Evolutionary conservation across 1,140 invertebrate genomes (phyloP).

Genomic region (Magallana gigas): DNA sequence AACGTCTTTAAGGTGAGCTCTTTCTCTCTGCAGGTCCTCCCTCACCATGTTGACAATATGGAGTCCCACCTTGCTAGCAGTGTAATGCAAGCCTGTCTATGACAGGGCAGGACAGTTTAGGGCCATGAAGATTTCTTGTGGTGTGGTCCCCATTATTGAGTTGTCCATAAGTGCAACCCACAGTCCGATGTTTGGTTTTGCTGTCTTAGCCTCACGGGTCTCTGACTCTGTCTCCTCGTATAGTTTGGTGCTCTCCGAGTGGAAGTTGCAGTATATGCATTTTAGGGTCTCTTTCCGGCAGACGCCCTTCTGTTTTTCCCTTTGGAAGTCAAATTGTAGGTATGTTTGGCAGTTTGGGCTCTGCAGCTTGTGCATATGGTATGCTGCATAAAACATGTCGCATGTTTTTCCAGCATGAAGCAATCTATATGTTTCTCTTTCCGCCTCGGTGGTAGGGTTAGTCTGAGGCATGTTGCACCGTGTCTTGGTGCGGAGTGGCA

Average conservation of each 20-base stretch:
- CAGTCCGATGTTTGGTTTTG: not conserved
- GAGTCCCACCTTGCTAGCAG: not conserved
- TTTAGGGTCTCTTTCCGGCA: not conserved
- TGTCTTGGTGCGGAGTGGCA: not conserved
- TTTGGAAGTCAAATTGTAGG: not conserved
- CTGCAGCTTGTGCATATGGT: not conserved
- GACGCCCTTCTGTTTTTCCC: not conserved
- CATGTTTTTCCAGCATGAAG: not conserved
- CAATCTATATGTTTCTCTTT: not conserved
- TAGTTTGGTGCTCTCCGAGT: not conserved
- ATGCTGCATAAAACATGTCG: not conserved
- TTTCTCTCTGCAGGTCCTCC: not conserved
- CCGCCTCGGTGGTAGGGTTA: not conserved
- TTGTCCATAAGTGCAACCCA: not conserved
- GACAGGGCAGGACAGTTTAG: not conserved
- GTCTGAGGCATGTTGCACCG: not conserved
- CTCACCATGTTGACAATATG: not conserved
- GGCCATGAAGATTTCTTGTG: not conserved
- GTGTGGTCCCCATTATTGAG: not conserved
- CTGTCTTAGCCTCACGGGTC: not conserved
- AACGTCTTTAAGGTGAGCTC: not conserved
- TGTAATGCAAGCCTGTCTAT: not conserved
- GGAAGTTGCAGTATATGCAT: too few species aligned
- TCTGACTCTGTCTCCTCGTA: not conserved
- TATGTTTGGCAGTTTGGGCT: not conserved